Percentiles rank a stretch among this genome's conserved stretches.
Evolutionary conservation across 2,888 invertebrate species (phyloP).

Genomic region (Tuta absoluta): DNA sequence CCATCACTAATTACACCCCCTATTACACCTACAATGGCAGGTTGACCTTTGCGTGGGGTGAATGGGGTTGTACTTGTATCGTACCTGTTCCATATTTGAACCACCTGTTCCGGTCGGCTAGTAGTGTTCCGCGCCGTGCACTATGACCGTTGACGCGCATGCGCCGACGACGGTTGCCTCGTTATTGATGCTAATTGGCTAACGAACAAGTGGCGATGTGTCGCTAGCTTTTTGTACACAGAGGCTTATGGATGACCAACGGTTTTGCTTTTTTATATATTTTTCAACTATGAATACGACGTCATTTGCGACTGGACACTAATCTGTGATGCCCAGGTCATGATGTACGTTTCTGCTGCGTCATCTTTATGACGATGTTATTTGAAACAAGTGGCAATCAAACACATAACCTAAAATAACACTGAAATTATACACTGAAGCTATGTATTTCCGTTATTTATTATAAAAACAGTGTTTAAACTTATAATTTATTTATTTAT

Average conservation of each 20-base stretch:
- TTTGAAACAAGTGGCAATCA: too few relatives aligned
- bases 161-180: slow-evolving; percentile 31
- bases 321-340: too few relatives aligned
- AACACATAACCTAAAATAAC: too few relatives aligned
- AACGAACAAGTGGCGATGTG: slow-evolving; percentile 25
- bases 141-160: slow-evolving; percentile 49
- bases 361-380: too few relatives aligned
- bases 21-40: slow-evolving; percentile 6
- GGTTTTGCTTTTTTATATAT: neutral
- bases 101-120: slow-evolving; percentile 36
- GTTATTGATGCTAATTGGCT: slow-evolving; percentile 30
- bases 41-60: slow-evolving; percentile 36
- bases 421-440: too few relatives aligned
- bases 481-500: too few relatives aligned
- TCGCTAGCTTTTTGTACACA: slow-evolving; percentile 9
- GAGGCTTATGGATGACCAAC: neutral
- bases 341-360: too few relatives aligned
- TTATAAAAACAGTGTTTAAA: too few relatives aligned
- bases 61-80: slow-evolving; percentile 16
- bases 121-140: slow-evolving; percentile 43
- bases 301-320: too few relatives aligned
- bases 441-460: too few relatives aligned
- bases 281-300: too few relatives aligned
- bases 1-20: slow-evolving; percentile 34
- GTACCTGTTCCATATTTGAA: slow-evolving; percentile 32